Evolutionary conservation across 2,113 vertebrate genomes (phyloP).

Genomic region (Tauraco erythrolophus): DNA sequence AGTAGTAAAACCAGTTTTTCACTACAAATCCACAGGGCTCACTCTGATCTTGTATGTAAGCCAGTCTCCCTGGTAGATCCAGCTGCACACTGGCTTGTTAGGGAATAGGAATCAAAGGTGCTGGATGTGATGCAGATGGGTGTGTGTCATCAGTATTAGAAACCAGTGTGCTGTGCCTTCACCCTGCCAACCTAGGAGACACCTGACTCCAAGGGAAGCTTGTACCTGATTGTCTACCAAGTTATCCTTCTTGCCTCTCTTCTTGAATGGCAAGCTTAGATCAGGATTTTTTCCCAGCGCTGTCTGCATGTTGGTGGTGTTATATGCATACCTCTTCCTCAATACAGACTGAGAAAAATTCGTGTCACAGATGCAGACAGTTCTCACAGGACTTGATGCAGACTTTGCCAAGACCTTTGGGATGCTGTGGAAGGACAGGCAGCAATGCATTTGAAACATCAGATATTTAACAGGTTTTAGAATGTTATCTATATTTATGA

Average conservation of each 20-base stretch:
- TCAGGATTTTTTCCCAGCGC: background rate
- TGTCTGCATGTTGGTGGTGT: background rate
- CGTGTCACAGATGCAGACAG: background rate
- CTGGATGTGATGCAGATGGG: background rate
- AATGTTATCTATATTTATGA: background rate
- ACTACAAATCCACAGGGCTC: background rate
- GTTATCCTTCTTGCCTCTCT: background rate
- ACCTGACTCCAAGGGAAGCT: background rate
- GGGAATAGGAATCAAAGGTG: background rate
- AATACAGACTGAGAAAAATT: background rate
- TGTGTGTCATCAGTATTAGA: background rate
- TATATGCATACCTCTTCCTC: background rate
- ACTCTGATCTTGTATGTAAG: background rate
- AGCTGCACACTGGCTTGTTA: background rate
- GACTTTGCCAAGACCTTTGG: background rate
- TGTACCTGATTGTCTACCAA: background rate
- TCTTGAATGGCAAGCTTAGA: background rate
- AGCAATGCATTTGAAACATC: background rate
- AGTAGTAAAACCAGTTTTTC: background rate
- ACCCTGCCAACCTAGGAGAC: background rate
- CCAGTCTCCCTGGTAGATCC: background rate
- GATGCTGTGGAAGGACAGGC: background rate
- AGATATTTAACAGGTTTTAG: background rate
- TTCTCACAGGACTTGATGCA: background rate
- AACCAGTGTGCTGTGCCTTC: background rate